Evolutionary conservation across 2,113 vertebrate genomes (phyloP).

Genomic region (Phylloscopus trochiloides): DNA sequence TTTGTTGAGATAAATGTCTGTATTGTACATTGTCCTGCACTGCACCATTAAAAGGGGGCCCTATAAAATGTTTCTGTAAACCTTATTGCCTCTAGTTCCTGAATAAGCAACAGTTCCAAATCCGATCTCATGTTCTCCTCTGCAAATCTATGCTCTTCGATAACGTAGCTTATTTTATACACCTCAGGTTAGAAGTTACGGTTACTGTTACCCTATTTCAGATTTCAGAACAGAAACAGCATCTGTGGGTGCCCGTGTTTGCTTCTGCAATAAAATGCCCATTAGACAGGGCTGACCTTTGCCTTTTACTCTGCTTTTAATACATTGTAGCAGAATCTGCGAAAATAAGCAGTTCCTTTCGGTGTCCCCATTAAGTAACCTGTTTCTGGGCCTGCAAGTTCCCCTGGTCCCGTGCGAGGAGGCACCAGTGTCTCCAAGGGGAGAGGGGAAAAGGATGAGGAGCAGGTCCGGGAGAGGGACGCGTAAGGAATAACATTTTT

Average conservation of each 20-base stretch:
- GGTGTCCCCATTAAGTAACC: not conserved
- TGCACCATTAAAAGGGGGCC: accelerated
- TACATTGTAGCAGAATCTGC: not conserved
- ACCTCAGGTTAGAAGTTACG: not conserved
- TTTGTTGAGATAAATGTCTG: not conserved
- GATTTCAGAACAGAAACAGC: not conserved
- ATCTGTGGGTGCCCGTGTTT: not conserved
- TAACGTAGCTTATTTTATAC: not conserved
- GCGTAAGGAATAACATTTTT: not conserved
- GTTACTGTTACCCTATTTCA: not conserved
- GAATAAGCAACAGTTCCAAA: not conserved
- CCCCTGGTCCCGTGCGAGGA: accelerated
- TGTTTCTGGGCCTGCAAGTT: not conserved
- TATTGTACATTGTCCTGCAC: not conserved
- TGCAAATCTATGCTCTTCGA: not conserved
- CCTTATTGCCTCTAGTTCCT: not conserved
- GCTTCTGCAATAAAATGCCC: not conserved
- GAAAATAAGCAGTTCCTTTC: not conserved
- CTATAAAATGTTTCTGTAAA: not conserved
- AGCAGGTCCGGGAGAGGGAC: not conserved
- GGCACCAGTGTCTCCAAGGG: accelerated
- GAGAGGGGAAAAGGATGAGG: not conserved
- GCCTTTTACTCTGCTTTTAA: not conserved
- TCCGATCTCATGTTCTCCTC: not conserved
- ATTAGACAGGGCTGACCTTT: not conserved